Percentiles rank a stretch among this genome's conserved stretches.
Conservation (phyloP, 2,113 vertebrate genomes). For the Thalassoma bifasciatum region DNA sequence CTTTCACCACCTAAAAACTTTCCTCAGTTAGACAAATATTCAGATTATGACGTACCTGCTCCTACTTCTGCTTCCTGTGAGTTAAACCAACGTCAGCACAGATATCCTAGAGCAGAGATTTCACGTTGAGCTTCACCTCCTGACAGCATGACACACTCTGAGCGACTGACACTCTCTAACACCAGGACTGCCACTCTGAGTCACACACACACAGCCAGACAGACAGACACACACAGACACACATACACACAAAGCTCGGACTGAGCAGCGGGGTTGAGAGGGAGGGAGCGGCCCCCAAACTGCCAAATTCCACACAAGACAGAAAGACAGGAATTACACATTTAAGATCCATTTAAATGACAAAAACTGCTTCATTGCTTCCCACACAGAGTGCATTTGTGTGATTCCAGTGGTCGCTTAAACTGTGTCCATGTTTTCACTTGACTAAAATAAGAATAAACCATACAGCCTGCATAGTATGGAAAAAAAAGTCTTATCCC, state of each 20-base stretch:
- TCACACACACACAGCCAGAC: constrained; percentile 50
- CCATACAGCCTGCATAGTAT: background rate
- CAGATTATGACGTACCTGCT: constrained; percentile 51
- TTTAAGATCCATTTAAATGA: constrained; percentile 55
- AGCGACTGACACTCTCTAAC: constrained; percentile 61
- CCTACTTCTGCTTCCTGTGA: constrained; percentile 4
- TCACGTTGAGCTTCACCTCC: constrained; percentile 45
- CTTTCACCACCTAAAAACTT: constrained; percentile 1
- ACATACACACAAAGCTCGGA: constrained; percentile 45
- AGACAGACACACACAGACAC: constrained; percentile 36
- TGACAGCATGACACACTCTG: constrained; percentile 57
- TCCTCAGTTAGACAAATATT: background rate
- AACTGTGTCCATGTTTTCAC: constrained; percentile 32
- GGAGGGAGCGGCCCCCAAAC: constrained; percentile 58
- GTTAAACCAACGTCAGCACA: constrained; percentile 17
- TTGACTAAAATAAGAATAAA: constrained; percentile 11
- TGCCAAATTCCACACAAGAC: constrained; percentile 77
- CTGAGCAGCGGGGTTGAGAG: constrained; percentile 37
- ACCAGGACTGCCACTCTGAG: constrained; percentile 67
- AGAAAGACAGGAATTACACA: constrained; percentile 50
- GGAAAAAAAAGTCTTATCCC: too few species aligned
- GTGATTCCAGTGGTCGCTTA: constrained; percentile 35
- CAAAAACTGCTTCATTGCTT: constrained; percentile 41
- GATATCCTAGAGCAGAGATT: constrained; percentile 23
- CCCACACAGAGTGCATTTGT: constrained; percentile 42